Evolutionary conservation across 2,797 vertebrate genomes (phyloP), one percentile per base, ranked within the genome.

Genomic region (Vespertilio murinus): DNA sequence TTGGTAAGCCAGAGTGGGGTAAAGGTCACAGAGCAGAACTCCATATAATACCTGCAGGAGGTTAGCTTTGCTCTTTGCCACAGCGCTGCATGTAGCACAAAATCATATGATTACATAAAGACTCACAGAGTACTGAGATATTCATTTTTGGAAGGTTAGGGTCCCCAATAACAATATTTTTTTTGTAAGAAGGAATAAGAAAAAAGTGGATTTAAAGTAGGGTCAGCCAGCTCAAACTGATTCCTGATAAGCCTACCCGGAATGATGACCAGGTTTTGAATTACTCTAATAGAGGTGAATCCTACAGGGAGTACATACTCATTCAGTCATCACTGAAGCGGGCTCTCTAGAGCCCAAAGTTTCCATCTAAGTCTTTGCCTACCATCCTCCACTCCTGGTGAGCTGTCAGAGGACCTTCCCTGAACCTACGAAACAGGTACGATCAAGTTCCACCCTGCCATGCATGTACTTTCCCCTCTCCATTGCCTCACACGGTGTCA

Each of bases 181-280:
- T 78, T 80, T 80, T 71, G 49, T 71, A 56, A 79, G 22, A 78
- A 52, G 18, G 82, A 47, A 49, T 38, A 88, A 90, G 80, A 86
- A 49, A 88, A 96, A 54, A 87, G 10, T 61, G 79, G n/a, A 82
- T 71, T 91, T 73, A 88, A 91, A 40, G 52, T 33, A 70, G 22
- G 45, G 45, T 47, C 75, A 87, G 69, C 47, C 13, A 83, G 42
- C 22, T 88, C 30, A 91, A 75, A 23, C n/a, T 47, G 65, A 75
- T 35, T 88, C 40, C 45, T 71, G 35, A n/a, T 8, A 88, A 95
- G 18, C 47, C 67, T 61, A 49, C 45, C 52, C 25, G 91, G n/a
- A 87, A 52, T 17, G 61, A 75, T 71, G 30, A 93, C 9, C 16
- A 70, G 40, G 79, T 35, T 92, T 2, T 33, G 9, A 95, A 71